These are phyloP conservation scores for human (Homo sapiens) DNA, from an alignment of 2,113 vertebrate genomes.

Conservation along the genomic window GRCh38 chr4:142344001-142344500, in stretches of 20 bases:
- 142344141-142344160: background rate
- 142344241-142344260: background rate
- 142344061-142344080: background rate
- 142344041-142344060: background rate
- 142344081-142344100: conserved; percentile 22
- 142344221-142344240: background rate
- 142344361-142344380: background rate
- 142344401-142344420: background rate
- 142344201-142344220: background rate
- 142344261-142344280: background rate
- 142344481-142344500: background rate
- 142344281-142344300: background rate
- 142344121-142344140: background rate
- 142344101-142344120: background rate
- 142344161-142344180: background rate
- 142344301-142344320: background rate
- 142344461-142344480: background rate
- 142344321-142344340: background rate
- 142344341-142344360: background rate
- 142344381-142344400: background rate
- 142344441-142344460: background rate
- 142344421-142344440: background rate
- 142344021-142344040: conserved; percentile 16
- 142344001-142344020: conserved; percentile 27
- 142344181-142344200: background rate